A percentile compares a stretch with the other conserved stretches of the same genome.
Evolutionary conservation across 2,888 invertebrate genomes (phyloP).

Genomic region (Agrotis clavis): DNA sequence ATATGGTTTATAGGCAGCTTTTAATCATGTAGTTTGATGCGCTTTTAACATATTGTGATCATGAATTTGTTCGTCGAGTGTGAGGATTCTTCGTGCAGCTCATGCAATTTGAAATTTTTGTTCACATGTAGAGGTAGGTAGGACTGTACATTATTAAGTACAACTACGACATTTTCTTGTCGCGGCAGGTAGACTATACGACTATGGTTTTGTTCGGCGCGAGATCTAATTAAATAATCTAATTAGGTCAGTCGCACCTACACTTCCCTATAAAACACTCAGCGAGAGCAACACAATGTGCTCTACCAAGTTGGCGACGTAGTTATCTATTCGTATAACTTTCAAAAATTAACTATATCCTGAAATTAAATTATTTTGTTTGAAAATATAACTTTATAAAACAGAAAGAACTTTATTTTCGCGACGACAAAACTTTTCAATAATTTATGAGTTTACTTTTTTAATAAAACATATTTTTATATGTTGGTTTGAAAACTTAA

Average conservation of each 20-base stretch:
- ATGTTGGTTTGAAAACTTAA: conserved; percentile 64
- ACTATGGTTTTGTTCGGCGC: conserved; percentile 13
- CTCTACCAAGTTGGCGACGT: conserved; percentile 9
- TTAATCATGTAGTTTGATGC: conserved; percentile 26
- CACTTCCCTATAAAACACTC: conserved; percentile 53
- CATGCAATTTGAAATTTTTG: neutral
- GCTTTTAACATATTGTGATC: conserved; percentile 3
- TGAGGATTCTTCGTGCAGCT: neutral
- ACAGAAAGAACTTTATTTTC: conserved; percentile 21
- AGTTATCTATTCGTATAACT: neutral
- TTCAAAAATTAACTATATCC: neutral
- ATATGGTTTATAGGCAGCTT: conserved; percentile 27
- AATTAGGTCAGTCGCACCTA: conserved; percentile 71
- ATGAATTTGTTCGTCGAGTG: conserved; percentile 4
- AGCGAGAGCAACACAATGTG: conserved; percentile 29
- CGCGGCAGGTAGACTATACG: conserved; percentile 1
- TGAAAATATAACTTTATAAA: conserved; percentile 15
- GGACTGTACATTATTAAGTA: neutral
- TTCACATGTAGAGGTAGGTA: neutral
- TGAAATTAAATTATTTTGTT: conserved; percentile 9
- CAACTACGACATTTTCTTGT: neutral
- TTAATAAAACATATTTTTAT: conserved; percentile 54
- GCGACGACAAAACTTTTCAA: conserved; percentile 25
- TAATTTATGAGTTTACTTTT: conserved; percentile 51
- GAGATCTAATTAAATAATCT: conserved; percentile 72